Percentiles rank a stretch among this genome's conserved stretches.
Evolutionary conservation across 2,113 vertebrate genomes (phyloP).

Genomic region (Platysteira castanea): DNA sequence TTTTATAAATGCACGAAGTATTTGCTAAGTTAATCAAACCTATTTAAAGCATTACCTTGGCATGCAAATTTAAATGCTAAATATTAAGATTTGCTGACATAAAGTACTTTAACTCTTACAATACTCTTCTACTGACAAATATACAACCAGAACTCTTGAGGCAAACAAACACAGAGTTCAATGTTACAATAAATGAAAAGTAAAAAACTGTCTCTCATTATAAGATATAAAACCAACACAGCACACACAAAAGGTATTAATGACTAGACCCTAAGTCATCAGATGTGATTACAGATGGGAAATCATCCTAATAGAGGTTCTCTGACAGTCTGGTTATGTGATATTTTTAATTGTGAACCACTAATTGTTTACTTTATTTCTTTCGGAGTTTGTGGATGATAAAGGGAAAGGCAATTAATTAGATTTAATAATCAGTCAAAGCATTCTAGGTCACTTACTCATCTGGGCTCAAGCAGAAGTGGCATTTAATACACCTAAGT

Average conservation of each 20-base stretch:
- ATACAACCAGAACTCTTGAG: not conserved
- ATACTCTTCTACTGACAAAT: not conserved
- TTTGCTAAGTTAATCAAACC: not conserved
- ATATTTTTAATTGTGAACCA: not conserved
- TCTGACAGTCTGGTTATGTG: not conserved
- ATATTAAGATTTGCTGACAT: not conserved
- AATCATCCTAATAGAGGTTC: not conserved
- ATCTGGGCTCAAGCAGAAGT: not conserved
- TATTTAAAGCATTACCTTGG: not conserved
- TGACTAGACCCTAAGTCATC: not conserved
- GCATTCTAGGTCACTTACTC: constrained; percentile 4
- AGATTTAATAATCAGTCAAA: not conserved
- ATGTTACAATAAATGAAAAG: not conserved
- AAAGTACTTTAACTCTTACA: not conserved
- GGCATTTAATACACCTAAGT: not conserved
- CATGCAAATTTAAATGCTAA: not conserved
- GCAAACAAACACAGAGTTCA: not conserved
- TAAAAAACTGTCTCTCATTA: not conserved
- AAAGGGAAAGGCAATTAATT: constrained; percentile 5
- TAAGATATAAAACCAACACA: not conserved
- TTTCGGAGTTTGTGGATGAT: not conserved
- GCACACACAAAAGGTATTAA: not conserved
- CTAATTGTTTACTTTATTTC: not conserved
- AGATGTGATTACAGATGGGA: not conserved
- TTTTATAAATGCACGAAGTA: not conserved